Base-by-base conservation (phyloP, 2,888 invertebrate species). In the Rosalia funebris region DNA sequence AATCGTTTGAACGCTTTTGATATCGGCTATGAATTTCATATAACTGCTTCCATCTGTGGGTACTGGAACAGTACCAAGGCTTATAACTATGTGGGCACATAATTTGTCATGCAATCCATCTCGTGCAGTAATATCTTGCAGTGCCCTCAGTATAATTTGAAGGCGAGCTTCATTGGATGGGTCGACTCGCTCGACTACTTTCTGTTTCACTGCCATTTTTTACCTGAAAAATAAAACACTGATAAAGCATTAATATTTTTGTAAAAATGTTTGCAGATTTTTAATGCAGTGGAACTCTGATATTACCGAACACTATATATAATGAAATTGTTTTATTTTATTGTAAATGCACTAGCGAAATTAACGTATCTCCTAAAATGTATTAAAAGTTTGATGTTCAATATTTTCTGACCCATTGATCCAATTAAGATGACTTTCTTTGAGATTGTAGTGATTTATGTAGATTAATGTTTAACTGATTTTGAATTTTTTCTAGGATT, bases 131-230 rank as follows among this genome's bases (percentile, higher is more conserved):
- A 77, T 71, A 32, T 73, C 81, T 67, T 85, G 84, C 75, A 86
- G 79, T 36, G 83, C 75, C 64, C 85, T 78, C 32, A 86, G 79
- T 57, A 85, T 84, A 58, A 84, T 79, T 39, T 82, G 82, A 55
- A 87, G 83, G 60, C 75, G 83, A 76, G 64, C 82, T 68, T 77
- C 84, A 79, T 71, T 81, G 72, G 63, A 78, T 68, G 66, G 79
- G 44, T 83, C 82, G 60, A 84, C 83, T 60, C 82, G 81, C 55
- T 84, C 85, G 36, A 85, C 74, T 59, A 84, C 82, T 71, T 85
- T 86, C 70, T 86, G 86, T 74, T 86, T 87, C 1, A 87, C 87
- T 37, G 86, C 87, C 87, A 87, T 87, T 56, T 59, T 55, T 54
- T 46, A 20, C 20, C 57, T 54, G 20, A 53, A 62, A 57, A 12